Conservation (phyloP, 2,888 invertebrate species). For the Ryuthela nishihirai region DNA sequence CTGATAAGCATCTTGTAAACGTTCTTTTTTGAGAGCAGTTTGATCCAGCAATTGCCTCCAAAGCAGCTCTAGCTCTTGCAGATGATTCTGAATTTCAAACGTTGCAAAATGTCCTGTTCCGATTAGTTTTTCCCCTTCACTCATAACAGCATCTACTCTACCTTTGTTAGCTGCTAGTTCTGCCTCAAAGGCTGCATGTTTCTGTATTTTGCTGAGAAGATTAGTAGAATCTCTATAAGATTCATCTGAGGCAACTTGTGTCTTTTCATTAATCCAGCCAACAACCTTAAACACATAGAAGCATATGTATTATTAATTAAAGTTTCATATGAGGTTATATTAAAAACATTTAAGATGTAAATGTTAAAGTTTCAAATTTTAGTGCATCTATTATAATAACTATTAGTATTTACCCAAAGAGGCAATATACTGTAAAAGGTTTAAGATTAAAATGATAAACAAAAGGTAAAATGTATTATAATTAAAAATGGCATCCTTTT, state of each 20-base stretch:
- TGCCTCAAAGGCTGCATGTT: conserved; percentile 92
- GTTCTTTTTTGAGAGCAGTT: conserved; percentile 74
- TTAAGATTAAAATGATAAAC: no score
- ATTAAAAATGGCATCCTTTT: no score
- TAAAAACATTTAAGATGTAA: no score
- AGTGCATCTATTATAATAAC: no score
- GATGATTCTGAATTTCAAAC: conserved; percentile 73
- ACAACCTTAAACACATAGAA: conserved; percentile 57
- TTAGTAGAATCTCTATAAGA: conserved; percentile 94
- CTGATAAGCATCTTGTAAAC: conserved; percentile 82
- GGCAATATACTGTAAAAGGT: no score
- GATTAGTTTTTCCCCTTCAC: conserved; percentile 68
- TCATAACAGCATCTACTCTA: conserved; percentile 74
- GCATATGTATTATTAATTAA: no score
- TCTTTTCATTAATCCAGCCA: conserved; percentile 89
- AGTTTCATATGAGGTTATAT: no score
- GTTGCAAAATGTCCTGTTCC: conserved; percentile 82
- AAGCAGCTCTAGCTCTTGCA: conserved; percentile 77
- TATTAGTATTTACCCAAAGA: no score
- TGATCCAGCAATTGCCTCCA: conserved; percentile 83
- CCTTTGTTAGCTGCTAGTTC: conserved; percentile 87
- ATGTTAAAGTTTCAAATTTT: no score
- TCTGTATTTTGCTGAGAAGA: conserved; percentile 93
- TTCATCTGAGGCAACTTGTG: conserved; percentile 88
- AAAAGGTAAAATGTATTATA: no score